Base-by-base conservation (phyloP, 2,888 invertebrate species). In the Pristionchus maxplancki region DNA sequence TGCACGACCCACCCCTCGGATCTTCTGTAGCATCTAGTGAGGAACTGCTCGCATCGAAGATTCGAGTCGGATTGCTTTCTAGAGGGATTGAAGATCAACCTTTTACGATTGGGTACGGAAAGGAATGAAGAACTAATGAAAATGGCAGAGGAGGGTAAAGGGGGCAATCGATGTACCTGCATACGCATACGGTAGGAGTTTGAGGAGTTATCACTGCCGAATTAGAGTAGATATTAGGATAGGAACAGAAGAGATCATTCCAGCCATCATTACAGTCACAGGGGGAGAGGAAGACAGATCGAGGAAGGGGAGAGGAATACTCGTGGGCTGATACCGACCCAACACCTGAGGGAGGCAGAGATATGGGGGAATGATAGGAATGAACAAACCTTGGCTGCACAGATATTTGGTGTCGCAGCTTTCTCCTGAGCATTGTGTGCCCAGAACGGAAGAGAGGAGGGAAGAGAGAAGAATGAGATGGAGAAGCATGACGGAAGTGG, bases 191-290 rank as follows among this genome's bases (percentile, higher is more conserved):
- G 24, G 74, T 53, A n/a, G 87, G 87, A 4, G 58, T 71, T 48
- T 40, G 50, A 13, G 74, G 5, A 24, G 87, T n/a, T 6, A 50
- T n/a, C 3, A 8, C 34, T 9, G 8, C 44, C 9, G 62, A 5
- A 1, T 34, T 85, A 9, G 64, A 62, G 28, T 62, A 28, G 64
- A 74, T 71, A 15, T 31, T 8, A 1, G 71, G 40, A 31, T 87
- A 24, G 20, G 67, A 24, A n/a, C 86, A 88, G 81, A 88, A 88
- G n/a, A 40, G 4, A 8, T 40, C 81, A 34, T 88, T 88, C 88
- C 88, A 88, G 1, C 62, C 62, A 15, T 88, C 78, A 8, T 58
- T 44, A 34, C 88, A 87, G 0, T 48, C 44, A 44, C 87, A 87
- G 31, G 87, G 87, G 8, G 34, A 24, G 34, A 6, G 2, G 74